Evolutionary conservation across 2,888 invertebrate genomes (phyloP).

Genomic region (Altica lythri): DNA sequence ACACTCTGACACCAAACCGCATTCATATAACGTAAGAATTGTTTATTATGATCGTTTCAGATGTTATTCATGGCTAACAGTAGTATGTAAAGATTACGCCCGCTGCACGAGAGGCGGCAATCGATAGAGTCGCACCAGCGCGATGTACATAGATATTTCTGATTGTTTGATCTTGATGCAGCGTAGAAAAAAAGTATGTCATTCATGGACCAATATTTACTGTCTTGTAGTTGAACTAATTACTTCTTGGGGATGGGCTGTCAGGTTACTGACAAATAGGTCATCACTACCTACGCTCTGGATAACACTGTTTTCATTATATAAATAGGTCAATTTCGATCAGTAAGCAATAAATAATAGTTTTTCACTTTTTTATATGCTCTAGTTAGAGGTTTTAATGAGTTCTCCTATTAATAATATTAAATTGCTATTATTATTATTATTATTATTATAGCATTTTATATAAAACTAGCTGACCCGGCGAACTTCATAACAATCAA

Average conservation of each 20-base stretch:
- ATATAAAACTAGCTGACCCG: no score
- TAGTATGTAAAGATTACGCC: constrained; percentile 31
- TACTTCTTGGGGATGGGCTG: constrained; percentile 4
- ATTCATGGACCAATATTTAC: constrained; percentile 8
- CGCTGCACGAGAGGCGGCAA: constrained; percentile 29
- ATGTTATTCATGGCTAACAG: constrained; percentile 9
- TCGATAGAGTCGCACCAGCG: constrained; percentile 39
- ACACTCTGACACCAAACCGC: constrained; percentile 7
- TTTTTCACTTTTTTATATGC: no score
- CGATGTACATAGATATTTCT: constrained; percentile 33
- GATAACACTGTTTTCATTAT: no score
- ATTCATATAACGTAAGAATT: constrained; percentile 6
- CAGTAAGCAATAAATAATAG: no score
- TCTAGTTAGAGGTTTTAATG: no score
- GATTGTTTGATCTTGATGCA: constrained; percentile 31
- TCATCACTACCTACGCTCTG: no score
- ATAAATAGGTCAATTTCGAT: no score
- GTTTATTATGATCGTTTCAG: constrained; percentile 14
- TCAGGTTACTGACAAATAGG: constrained; percentile 8
- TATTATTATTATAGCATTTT: no score
- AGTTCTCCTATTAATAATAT: no score
- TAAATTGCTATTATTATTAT: no score
- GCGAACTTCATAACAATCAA: no score
- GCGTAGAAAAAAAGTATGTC: constrained; percentile 11
- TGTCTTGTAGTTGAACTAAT: neutral